Evolutionary conservation across 2,888 invertebrate species (phyloP).

Genomic region (Endomychus coccineus): DNA sequence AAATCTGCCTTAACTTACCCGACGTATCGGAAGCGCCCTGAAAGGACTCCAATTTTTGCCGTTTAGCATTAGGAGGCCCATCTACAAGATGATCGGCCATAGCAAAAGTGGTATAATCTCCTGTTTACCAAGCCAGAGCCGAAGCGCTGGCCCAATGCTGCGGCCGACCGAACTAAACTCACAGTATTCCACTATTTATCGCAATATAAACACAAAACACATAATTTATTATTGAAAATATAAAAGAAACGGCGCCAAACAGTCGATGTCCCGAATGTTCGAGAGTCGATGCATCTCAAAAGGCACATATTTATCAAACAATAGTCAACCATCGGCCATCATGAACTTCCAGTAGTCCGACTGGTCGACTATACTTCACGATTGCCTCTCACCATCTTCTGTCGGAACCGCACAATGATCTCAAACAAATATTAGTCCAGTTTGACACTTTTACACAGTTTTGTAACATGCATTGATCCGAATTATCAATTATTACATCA

Average conservation of each 20-base stretch:
- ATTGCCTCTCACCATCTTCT: slow-evolving; percentile 68
- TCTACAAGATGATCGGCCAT: slow-evolving; percentile 94
- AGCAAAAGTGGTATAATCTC: slow-evolving; percentile 39
- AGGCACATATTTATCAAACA: slow-evolving; percentile 66
- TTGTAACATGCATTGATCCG: slow-evolving; percentile 41
- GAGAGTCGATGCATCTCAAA: slow-evolving; percentile 64
- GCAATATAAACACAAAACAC: slow-evolving; percentile 41
- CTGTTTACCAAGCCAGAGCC: slow-evolving; percentile 62
- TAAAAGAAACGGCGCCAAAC: slow-evolving; percentile 45
- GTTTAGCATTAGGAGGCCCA: slow-evolving; percentile 89
- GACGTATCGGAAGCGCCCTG: slow-evolving; percentile 74
- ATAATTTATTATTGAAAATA: slow-evolving; percentile 43
- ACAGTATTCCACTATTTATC: slow-evolving; percentile 43
- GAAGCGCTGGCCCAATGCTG: slow-evolving; percentile 46
- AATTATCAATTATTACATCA: slow-evolving; percentile 36
- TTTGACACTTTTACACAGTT: slow-evolving; percentile 51
- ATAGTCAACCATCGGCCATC: slow-evolving; percentile 73
- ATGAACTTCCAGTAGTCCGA: slow-evolving; percentile 65
- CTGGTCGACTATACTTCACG: slow-evolving; percentile 50
- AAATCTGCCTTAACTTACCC: slow-evolving; percentile 53
- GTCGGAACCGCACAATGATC: slow-evolving; percentile 66
- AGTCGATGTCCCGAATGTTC: slow-evolving; percentile 61
- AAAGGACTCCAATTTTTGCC: slow-evolving; percentile 85
- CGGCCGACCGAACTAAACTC: slow-evolving; percentile 40
- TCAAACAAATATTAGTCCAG: slow-evolving; percentile 58